These are phyloP conservation scores for Cylloceria caligata DNA, from an alignment of 2,888 invertebrate species.

Conservation along the genomic window DNA sequence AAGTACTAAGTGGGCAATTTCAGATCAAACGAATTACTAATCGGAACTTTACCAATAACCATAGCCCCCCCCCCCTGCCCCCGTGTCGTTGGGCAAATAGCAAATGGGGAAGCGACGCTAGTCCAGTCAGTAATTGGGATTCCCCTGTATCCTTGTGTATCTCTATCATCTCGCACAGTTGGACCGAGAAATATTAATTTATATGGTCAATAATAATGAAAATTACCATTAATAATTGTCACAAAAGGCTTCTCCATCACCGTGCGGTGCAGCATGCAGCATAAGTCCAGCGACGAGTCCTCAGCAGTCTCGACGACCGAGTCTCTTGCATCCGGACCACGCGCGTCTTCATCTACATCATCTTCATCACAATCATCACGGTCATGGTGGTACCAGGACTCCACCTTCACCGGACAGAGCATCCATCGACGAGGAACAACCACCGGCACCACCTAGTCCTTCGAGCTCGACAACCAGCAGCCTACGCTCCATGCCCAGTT, in stretches of 20 bases:
- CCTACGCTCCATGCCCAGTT: conserved; percentile 82
- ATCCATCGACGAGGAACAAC: conserved; percentile 83
- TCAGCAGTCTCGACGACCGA: conserved; percentile 85
- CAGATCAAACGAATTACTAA: too few species aligned
- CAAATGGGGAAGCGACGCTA: too few species aligned
- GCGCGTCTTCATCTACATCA: conserved; percentile 87
- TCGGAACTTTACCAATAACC: too few species aligned
- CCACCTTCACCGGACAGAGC: conserved; percentile 83
- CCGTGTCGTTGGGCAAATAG: too few species aligned
- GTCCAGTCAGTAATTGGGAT: too few species aligned
- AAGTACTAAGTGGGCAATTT: too few species aligned
- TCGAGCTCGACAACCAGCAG: conserved; percentile 83
- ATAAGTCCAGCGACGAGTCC: conserved; percentile 82
- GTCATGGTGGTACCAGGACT: conserved; percentile 79
- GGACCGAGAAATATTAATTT: too few species aligned
- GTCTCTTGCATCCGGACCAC: conserved; percentile 90
- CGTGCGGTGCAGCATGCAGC: conserved; percentile 78
- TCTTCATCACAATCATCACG: conserved; percentile 82
- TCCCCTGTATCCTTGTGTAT: too few species aligned
- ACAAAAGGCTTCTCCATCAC: conserved; percentile 85
- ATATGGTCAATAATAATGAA: too few species aligned
- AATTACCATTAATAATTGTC: too few species aligned
- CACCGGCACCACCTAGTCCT: conserved; percentile 81
- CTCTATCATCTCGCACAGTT: too few species aligned
- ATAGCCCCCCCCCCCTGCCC: too few species aligned